phyloP scores from a whole-genome alignment of 2,113 vertebrate species.

The Procavia capensis region DNA sequence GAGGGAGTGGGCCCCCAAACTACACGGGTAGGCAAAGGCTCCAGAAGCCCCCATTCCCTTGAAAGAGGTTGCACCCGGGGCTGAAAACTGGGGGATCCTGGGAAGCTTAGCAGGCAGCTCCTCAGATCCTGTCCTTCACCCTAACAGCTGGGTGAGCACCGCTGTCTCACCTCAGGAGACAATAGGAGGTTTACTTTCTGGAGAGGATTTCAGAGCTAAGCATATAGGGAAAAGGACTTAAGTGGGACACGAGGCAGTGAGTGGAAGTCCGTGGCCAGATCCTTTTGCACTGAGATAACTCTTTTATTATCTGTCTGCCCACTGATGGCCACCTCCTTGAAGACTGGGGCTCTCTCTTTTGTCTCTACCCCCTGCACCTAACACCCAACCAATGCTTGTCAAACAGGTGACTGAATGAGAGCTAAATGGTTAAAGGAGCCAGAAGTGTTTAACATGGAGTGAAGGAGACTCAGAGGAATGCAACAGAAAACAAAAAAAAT shows the following conservation, averaged over 20 bases:
- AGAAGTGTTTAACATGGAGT: background rate
- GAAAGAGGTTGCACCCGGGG: background rate
- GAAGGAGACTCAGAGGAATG: background rate
- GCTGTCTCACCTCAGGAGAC: background rate
- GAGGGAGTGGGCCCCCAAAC: background rate
- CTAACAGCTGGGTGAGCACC: too few species aligned
- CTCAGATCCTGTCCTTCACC: background rate
- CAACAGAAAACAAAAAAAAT: background rate
- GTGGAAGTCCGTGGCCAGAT: background rate
- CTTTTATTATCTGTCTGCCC: background rate
- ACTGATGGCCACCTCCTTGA: background rate
- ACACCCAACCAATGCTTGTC: background rate
- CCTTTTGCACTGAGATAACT: rapidly evolving
- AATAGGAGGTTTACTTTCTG: background rate
- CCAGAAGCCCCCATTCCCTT: background rate
- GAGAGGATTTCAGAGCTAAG: background rate
- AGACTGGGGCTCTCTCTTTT: background rate
- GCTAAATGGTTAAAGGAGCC: background rate
- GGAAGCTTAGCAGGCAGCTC: background rate
- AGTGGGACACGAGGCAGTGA: background rate
- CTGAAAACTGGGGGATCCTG: background rate
- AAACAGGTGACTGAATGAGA: background rate
- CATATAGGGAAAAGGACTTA: rapidly evolving
- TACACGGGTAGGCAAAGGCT: too few species aligned
- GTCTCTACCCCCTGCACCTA: background rate